Conservation (phyloP, 2,113 vertebrate genomes). For the Rissa tridactyla region DNA sequence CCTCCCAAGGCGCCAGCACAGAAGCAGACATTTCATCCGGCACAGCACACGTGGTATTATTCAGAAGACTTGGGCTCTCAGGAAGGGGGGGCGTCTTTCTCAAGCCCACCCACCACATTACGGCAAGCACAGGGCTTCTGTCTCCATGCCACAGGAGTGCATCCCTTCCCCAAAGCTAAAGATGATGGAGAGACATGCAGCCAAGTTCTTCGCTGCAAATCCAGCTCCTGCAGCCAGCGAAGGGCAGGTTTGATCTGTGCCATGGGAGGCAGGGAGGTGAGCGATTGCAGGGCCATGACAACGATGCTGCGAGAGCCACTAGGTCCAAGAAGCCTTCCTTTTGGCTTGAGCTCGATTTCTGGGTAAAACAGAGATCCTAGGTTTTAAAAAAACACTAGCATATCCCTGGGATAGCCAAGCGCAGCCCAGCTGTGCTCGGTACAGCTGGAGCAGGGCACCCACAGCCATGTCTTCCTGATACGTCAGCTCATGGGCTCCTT, state of each 20-base stretch:
- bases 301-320: not conserved
- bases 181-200: rapidly evolving
- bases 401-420: not conserved
- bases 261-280: not conserved
- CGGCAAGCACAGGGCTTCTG: not conserved
- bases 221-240: not conserved
- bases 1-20: not conserved
- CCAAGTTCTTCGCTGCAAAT: not conserved
- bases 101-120: rapidly evolving
- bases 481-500: not conserved
- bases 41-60: rapidly evolving
- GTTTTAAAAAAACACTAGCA: not conserved
- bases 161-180: not conserved
- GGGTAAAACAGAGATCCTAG: not conserved
- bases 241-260: not conserved
- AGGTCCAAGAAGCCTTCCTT: not conserved
- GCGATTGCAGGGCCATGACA: not conserved
- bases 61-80: not conserved
- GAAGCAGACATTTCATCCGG: not conserved
- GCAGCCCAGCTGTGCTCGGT: not conserved
- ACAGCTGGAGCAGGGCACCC: not conserved
- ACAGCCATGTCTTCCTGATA: not conserved
- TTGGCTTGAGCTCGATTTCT: not conserved
- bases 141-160: rapidly evolving
- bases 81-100: not conserved